Evolutionary conservation across 2,797 vertebrate genomes (phyloP).

Genomic region (Macropus fuliginosus): DNA sequence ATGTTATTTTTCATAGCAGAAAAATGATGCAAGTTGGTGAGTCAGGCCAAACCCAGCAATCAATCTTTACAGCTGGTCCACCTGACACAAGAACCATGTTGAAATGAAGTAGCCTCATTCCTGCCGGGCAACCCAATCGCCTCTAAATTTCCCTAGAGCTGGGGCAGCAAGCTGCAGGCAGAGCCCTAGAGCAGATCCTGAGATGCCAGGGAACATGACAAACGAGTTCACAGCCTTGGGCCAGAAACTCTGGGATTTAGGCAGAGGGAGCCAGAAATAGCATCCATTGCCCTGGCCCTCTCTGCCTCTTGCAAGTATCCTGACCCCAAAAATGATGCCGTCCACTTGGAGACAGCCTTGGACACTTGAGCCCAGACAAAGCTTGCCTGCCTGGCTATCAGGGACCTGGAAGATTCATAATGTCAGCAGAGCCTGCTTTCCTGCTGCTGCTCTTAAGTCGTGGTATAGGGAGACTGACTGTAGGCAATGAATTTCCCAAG

Average conservation of each 20-base stretch:
- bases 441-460: neutral
- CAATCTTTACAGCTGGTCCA: neutral
- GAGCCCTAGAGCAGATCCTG: neutral
- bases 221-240: neutral
- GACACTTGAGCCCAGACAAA: neutral
- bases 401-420: neutral
- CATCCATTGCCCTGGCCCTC: neutral
- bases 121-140: neutral
- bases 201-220: neutral
- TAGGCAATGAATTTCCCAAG: neutral
- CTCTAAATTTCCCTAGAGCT: neutral
- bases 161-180: neutral
- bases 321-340: neutral
- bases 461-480: neutral
- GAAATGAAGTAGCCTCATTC: neutral
- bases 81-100: neutral
- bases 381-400: neutral
- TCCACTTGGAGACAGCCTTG: neutral
- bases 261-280: neutral
- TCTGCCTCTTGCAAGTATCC: neutral
- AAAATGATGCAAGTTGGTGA: neutral
- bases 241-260: neutral
- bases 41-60: neutral
- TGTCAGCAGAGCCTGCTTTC: neutral
- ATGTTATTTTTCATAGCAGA: neutral